phyloP scores from a whole-genome alignment of 2,888 invertebrate species.

The Litoditis marina region DNA sequence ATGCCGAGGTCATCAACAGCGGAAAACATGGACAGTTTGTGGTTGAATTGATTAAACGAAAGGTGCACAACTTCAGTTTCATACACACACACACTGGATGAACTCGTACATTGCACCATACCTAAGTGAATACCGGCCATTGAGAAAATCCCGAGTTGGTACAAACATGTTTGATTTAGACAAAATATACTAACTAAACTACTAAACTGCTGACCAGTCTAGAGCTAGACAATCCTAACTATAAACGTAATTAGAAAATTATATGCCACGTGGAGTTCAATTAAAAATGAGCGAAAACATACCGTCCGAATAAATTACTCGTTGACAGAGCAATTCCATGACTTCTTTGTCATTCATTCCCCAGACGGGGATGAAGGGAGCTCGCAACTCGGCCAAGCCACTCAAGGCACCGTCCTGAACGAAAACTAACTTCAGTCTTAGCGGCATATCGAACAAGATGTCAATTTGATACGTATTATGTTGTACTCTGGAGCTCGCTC shows the following conservation, averaged over 20 bases:
- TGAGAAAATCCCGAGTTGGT: too few relatives aligned
- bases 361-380: neutral
- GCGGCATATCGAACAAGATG: neutral
- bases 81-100: too few relatives aligned
- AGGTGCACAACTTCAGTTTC: too few relatives aligned
- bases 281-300: neutral
- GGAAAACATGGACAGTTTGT: too few relatives aligned
- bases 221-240: neutral
- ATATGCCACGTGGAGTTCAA: neutral
- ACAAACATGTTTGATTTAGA: too few relatives aligned
- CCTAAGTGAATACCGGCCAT: too few relatives aligned
- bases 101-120: too few relatives aligned
- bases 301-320: slow-evolving; percentile 3
- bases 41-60: too few relatives aligned
- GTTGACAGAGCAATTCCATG: slow-evolving; percentile 1
- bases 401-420: neutral
- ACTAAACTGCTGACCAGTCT: too few relatives aligned
- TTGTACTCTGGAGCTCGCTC: neutral
- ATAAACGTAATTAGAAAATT: neutral
- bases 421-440: too few relatives aligned
- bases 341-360: slow-evolving; percentile 7
- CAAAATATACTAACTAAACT: too few relatives aligned
- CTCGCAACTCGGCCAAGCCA: neutral
- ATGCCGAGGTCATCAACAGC: too few relatives aligned
- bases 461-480: neutral